Evolutionary conservation across 2,113 vertebrate species (phyloP), one percentile per base, ranked within the genome.

Genomic region (Actinemys pallida): DNA sequence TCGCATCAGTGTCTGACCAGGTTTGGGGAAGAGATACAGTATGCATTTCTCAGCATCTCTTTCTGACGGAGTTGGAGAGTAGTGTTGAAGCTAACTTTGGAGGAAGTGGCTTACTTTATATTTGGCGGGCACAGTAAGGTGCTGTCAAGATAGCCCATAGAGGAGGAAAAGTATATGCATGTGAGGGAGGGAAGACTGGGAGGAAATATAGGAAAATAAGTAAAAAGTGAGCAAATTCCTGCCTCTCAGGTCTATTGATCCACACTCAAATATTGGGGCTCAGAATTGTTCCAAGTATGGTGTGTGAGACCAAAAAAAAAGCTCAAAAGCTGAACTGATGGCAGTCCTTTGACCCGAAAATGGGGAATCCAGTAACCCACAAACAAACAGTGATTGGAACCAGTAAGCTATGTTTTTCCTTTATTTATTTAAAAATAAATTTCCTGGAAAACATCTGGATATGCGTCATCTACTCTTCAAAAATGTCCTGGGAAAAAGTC

Each of bases 401-500:
- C 10, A 10, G 52, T 89, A 95, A 80, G 87, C 91, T 97, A 92
- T 97, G 59, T 98, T 97, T 96, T 96, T 89, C 56, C 95, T 97
- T 96, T 97, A 97, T 98, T 98, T 98, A 90, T 97, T 98, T 98
- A 96, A 97, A 98, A 98, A 96, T 97, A 95, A 93, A 93, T 95
- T 95, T 96, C 96, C 94, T 52, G 93, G 92, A 97, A 97, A 97
- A 96, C 96, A 97, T 98, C 96, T 98, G 97, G 97, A 97, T 93
- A 97, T 92, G 94, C 82, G 86, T 98, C 97, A 97, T 98, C 90
- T 90, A 92, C 93, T 96, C 93, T 81, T 97, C 45, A 96, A 81
- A 96, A 97, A 96, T 83, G 72, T 94, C 98, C 98, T 98, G 97
- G 98, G 98, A 97, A 98, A 98, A 96, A 95, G 89, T 95, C 88